Evolutionary conservation across 2,797 vertebrate genomes (phyloP), one percentile per base, ranked within the genome.

Genomic region (Fratercula arctica): DNA sequence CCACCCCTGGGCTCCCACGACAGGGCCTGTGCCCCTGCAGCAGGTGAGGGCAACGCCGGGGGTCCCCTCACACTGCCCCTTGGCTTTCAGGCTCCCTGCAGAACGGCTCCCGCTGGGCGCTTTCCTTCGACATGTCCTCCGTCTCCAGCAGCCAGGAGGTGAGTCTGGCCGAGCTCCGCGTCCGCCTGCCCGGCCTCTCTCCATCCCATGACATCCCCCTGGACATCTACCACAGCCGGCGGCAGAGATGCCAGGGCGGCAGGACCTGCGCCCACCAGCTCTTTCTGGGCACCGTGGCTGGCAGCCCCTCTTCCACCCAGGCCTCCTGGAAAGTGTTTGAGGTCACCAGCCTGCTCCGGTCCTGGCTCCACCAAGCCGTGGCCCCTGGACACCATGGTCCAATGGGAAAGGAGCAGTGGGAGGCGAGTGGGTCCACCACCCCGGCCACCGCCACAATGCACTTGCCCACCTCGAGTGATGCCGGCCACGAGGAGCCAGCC

Each of bases 111-210:
- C 98, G 95, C 83, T 99, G 99, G 99, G 97, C 90, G 0, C 89
- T 99, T 61, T 98, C 97, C 9, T 99, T 99, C 64, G 99, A 99
- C 98, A 98, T 99, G 98, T 98, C 99, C 11, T 98, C 98, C 28
- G 95, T 99, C 28, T 98, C 98, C n/a, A 87, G 97, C 11, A 96
- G 93, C 53, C 98, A 98, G 57, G 97, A 98, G 33, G 96, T 99
- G 80, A 98, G 97, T 16, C 96, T 98, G 92, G 98, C 98, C 4
- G 98, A 99, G 82, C 98, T 99, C 56, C 98, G 98, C 1, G 51
- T 99, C 94, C 96, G 76, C 50, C 95, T 98, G 5, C 98, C 98
- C 0, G 77, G 85, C 25, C 97, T 98, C 90, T 95, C 98, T 13
- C 75, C 93, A 5, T 90, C 97, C 25, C 93, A 37, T 15, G 90